Evolutionary conservation across 2,888 invertebrate genomes (phyloP).

Genomic region (Drosophila robusta): DNA sequence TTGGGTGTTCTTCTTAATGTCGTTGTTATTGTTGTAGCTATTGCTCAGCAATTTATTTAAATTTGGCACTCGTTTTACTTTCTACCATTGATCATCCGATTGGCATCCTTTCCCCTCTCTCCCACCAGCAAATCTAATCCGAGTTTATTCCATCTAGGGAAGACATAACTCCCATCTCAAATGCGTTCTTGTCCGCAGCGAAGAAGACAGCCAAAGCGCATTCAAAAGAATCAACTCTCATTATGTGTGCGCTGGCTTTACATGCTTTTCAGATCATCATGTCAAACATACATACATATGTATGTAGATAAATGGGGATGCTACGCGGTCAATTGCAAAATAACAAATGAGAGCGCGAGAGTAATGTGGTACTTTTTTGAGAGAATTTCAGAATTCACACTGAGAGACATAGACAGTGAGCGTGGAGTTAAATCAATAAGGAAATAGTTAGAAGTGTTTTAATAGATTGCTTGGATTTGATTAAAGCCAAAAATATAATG

Average conservation of each 20-base stretch:
- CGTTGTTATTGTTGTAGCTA: constrained; percentile 26
- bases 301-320: too few relatives aligned
- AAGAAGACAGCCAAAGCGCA: not conserved
- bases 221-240: not conserved
- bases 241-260: too few relatives aligned
- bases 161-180: not conserved
- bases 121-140: not conserved
- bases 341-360: not conserved
- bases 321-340: not conserved
- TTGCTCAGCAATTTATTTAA: constrained; percentile 50
- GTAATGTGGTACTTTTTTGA: not conserved
- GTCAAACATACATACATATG: too few relatives aligned
- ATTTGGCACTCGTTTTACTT: constrained; percentile 68
- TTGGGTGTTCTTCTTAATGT: constrained; percentile 54
- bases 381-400: not conserved
- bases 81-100: constrained; percentile 31
- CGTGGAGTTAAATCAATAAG: too few relatives aligned
- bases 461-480: too few relatives aligned
- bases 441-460: too few relatives aligned
- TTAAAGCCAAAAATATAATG: too few relatives aligned
- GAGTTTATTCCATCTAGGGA: not conserved
- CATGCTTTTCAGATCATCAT: too few relatives aligned
- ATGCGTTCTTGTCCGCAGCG: too few relatives aligned
- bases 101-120: not conserved
- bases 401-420: not conserved